phyloP scores from a whole-genome alignment of 2,888 invertebrate genomes.

The Campoletis raptor region DNA sequence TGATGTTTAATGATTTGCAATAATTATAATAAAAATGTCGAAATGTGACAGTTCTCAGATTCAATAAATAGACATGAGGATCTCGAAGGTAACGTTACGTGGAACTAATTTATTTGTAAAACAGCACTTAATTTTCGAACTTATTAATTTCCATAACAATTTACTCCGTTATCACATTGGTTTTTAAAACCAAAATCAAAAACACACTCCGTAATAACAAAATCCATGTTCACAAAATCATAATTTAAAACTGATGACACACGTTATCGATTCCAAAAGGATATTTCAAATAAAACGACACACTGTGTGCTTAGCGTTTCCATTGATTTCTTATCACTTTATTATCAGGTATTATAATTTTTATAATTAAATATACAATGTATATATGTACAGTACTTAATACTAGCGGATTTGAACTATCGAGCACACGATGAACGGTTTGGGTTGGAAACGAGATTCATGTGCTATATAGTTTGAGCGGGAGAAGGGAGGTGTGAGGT shows the following conservation, averaged over 20 bases:
- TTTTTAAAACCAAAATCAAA: background rate
- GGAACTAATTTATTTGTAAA: no score
- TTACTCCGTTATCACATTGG: background rate
- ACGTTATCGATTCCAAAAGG: background rate
- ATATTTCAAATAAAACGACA: background rate
- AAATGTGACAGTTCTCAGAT: no score
- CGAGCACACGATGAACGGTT: background rate
- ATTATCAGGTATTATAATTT: conserved; percentile 14
- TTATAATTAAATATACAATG: conserved; percentile 29
- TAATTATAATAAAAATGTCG: background rate
- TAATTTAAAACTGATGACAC: background rate
- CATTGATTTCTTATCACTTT: conserved; percentile 9
- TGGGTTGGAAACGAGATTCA: conserved; percentile 7
- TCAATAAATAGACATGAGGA: no score
- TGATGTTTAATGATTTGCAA: background rate
- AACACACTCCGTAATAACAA: background rate
- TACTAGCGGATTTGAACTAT: conserved; percentile 2
- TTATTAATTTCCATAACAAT: no score
- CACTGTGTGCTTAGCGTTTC: background rate
- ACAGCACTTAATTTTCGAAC: no score
- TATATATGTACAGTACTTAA: conserved; percentile 32
- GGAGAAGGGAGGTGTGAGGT: background rate
- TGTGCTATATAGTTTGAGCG: conserved; percentile 8
- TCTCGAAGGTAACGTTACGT: no score
- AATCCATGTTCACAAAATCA: background rate